Percentiles rank a stretch among this genome's conserved stretches.
phyloP scores from a whole-genome alignment of 2,888 invertebrate genomes.

The Glyphotaelius pellucidus region DNA sequence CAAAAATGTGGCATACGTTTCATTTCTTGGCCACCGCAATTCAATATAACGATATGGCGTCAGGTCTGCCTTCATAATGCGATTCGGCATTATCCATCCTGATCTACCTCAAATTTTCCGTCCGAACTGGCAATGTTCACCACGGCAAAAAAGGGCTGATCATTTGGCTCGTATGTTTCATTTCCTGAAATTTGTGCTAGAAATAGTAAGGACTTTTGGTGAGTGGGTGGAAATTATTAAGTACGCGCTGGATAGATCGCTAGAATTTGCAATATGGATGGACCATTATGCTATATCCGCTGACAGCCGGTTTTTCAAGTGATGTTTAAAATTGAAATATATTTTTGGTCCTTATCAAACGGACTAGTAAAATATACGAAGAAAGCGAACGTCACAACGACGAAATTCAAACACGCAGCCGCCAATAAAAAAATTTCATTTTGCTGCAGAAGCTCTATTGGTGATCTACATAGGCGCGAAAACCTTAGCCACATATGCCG shows the following conservation, averaged over 20 bases:
- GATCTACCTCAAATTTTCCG: not conserved
- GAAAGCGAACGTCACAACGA: no score
- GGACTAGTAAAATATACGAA: no score
- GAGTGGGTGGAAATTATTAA: not conserved
- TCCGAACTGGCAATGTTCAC: not conserved
- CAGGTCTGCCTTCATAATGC: constrained; percentile 31
- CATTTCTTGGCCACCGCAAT: not conserved
- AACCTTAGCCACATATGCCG: no score
- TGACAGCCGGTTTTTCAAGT: not conserved
- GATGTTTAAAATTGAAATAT: not conserved
- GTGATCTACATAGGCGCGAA: no score
- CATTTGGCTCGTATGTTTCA: not conserved
- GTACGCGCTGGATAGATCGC: not conserved
- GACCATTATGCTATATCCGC: constrained; percentile 19
- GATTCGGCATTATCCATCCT: constrained; percentile 4
- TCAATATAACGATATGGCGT: constrained; percentile 45
- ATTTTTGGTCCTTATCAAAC: not conserved
- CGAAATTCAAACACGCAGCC: no score
- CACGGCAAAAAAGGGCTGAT: not conserved
- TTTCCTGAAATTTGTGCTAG: not conserved
- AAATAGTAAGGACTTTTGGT: not conserved
- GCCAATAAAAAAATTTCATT: no score
- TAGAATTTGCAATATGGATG: constrained; percentile 12
- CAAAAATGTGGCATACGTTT: not conserved
- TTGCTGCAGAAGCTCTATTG: no score